Base-by-base conservation (phyloP, 2,888 invertebrate genomes). In the Leucophora obtusa region DNA sequence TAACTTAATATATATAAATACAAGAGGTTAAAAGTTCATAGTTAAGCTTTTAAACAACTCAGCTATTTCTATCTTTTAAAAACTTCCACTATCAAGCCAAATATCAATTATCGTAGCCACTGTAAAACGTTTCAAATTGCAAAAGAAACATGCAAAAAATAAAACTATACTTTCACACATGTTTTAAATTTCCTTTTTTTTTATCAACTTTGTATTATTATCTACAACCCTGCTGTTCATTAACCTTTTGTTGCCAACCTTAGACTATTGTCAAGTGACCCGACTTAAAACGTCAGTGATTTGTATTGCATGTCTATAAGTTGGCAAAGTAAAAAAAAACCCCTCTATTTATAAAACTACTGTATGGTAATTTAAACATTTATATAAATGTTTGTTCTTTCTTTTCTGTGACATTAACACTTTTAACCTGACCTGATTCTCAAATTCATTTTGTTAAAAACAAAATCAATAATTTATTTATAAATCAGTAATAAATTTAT, bases 351-450 rank as follows among this genome's bases (percentile, higher is more conserved):
- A 5, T 14, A n/a, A 14, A 47, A 47, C 6, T 47, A 47, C 4
- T 47, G n/a, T n/a, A 47, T 47, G 43, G 43, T 47, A 47, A 47
- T 47, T 47, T n/a, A 47, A 47, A 47, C 43, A 47, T 47, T 47
- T 47, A 11, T 38, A 38, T 38, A 47, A 11, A 47, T 47, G 6
- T 47, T 47, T n/a, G n/a, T 47, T 47, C 2, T 77, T 77, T 51
- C 65, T 71, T 72, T 66, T 62, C 60, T 72, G 8, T 70, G 70
- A 77, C 73, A 76, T 73, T 77, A 66, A 70, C 69, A 77, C 70
- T 70, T 63, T 77, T 59, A 81, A 74, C 21, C 77, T 81, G 81
- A 81, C 81, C 81, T 62, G 73, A 70, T 77, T 63, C 17, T 14
- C 15, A 9, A 28, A 8, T 38, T 38, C n/a, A 47, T n/a, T 4